A percentile compares a stretch with the other conserved stretches of the same genome.
Conservation (phyloP, 2,113 vertebrate genomes). For the Gobiocypris rarus region DNA sequence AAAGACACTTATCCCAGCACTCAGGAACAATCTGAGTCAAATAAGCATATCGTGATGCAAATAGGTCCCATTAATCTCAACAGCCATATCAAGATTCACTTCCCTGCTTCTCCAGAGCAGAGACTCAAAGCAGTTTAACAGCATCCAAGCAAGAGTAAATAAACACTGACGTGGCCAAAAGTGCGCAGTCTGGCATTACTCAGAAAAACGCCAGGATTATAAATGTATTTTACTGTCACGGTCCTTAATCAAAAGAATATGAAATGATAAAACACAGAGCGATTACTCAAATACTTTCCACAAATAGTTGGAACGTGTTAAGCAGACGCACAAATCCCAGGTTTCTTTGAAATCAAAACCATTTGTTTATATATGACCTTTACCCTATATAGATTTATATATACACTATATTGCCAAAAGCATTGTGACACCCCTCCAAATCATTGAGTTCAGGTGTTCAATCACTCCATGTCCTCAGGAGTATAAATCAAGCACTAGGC, state of each 20-base stretch:
- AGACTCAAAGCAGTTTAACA: slow-evolving; percentile 52
- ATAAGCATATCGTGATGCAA: slow-evolving; percentile 49
- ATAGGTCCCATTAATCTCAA: slow-evolving; percentile 48
- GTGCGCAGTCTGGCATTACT: slow-evolving; percentile 8
- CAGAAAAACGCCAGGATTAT: background rate
- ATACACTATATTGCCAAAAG: too few relatives aligned
- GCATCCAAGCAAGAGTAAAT: slow-evolving; percentile 38
- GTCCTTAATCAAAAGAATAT: background rate
- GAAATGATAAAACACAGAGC: background rate
- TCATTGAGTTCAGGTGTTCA: too few relatives aligned
- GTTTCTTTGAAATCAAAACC: background rate
- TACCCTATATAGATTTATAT: too few relatives aligned
- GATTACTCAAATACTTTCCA: background rate
- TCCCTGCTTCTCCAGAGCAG: background rate
- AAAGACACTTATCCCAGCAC: slow-evolving; percentile 14
- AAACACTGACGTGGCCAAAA: background rate
- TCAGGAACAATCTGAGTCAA: slow-evolving; percentile 54
- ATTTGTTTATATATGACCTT: background rate
- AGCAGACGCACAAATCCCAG: background rate
- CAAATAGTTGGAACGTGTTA: background rate
- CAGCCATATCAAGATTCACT: background rate
- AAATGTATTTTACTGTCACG: background rate
- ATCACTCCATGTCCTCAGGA: too few relatives aligned
- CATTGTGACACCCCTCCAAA: too few relatives aligned
- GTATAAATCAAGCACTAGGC: too few relatives aligned